Evolutionary conservation across 2,797 vertebrate species (phyloP).

Genomic region (Macropodus opercularis): DNA sequence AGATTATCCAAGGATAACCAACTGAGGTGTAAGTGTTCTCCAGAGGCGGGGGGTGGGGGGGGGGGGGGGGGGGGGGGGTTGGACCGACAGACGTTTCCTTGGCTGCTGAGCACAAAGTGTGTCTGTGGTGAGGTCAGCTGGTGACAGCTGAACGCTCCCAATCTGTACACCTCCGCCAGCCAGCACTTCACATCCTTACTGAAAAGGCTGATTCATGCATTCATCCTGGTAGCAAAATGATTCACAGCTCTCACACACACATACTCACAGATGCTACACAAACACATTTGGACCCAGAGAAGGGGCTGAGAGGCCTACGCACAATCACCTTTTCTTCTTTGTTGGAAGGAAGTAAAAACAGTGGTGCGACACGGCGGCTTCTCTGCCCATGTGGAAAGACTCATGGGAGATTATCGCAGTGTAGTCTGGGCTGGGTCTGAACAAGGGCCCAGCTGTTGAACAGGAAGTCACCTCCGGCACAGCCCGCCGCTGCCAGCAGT

Average conservation of each 20-base stretch:
- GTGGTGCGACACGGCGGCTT: constrained; percentile 72
- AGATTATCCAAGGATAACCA: constrained; percentile 71
- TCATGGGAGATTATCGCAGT: constrained; percentile 76
- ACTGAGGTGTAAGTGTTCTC: constrained; percentile 76
- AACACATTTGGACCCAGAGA: constrained; percentile 69
- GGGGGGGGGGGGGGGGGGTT: constrained; percentile 31
- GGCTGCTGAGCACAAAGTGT: constrained; percentile 70
- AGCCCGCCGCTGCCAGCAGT: constrained; percentile 65
- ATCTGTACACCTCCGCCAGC: constrained; percentile 74
- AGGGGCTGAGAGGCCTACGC: constrained; percentile 63
- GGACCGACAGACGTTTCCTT: constrained; percentile 68
- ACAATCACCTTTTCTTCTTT: constrained; percentile 83
- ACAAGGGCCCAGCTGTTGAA: constrained; percentile 79
- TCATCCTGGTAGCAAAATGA: constrained; percentile 62
- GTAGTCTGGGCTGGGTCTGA: constrained; percentile 41
- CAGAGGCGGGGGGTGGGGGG: constrained; percentile 32
- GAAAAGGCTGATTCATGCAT: constrained; percentile 81
- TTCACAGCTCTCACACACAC: constrained; percentile 54
- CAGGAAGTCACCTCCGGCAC: constrained; percentile 79
- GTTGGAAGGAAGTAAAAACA: constrained; percentile 77
- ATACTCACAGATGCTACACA: constrained; percentile 56
- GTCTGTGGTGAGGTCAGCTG: constrained; percentile 79
- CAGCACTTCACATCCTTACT: constrained; percentile 64
- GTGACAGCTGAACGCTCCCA: constrained; percentile 79
- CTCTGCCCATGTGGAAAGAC: constrained; percentile 76